Evolutionary conservation across 2,888 invertebrate genomes (phyloP), one percentile per base, ranked within the genome.

Genomic region (Trichogramma dendrolimi): DNA sequence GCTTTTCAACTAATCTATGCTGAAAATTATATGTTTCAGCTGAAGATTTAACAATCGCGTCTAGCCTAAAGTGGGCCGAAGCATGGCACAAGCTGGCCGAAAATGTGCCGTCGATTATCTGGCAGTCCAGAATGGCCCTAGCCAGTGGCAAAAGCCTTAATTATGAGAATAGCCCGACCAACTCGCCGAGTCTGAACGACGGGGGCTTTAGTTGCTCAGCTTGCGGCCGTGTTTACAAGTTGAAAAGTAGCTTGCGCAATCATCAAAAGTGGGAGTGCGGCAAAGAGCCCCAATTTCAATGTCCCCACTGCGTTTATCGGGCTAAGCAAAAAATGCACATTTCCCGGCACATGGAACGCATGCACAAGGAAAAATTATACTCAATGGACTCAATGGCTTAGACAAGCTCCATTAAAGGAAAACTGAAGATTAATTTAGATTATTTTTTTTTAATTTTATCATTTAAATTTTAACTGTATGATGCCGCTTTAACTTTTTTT

Each of bases 41-140:
- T 67, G 82, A 84, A 82, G 90, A 89, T 84, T 84, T 89, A 80
- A 86, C 86, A 81, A 86, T 87, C 82, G 85, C 84, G 81, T 85
- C 84, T 81, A 89, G 77, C 82, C 85, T 82, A 83, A 77, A 77
- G 84, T 80, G 84, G 87, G 71, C 82, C 85, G 79, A 83, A 83
- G 90, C 70, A 81, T 91, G 78, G 88, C 89, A 77, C 58, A 64
- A 64, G 41, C 49, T 65, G 5, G 62, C 65, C 4, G 65, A 64
- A 44, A 75, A 74, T 69, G 76, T 77, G 10, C 77, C 77, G 2
- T 77, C 77, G 60, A 76, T 77, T 66, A 77, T 77, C 76, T 77
- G 77, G 77, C 71, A 75, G 60, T 74, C 77, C 5, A 72, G 75
- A 27, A 71, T 70, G 4, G 70, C 73, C 40, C 67, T 77, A 41